Base-by-base conservation (phyloP, 2,888 invertebrate genomes). In the Microctonus hyperodae region DNA sequence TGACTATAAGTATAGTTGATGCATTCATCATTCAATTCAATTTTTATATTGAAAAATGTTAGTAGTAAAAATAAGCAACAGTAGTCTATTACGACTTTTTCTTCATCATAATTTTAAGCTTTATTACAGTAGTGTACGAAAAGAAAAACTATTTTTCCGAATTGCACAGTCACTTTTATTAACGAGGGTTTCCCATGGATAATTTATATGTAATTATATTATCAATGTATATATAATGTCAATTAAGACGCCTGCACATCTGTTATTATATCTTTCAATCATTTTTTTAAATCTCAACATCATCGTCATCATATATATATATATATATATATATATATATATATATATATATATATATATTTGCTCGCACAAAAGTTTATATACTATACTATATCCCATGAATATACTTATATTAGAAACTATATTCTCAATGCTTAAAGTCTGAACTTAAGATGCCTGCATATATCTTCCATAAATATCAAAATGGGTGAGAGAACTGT, bases 81-180 rank as follows among this genome's bases (percentile, higher is more conserved):
- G 2, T 40, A 40, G 13, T 13, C n/a, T n/a, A n/a, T 6, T 6
- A 10, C 2, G 2, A 35, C 13, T 35, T 35, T 35, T 35, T 13
- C 31, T 31, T 16, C 28, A 9, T n/a, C 2, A 9, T 13, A 20
- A 10, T 20, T 13, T 31, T 28, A 13, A 25, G 3, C 44, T 2
- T 31, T 50, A 51, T 61, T 37, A 16, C 16, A 48, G 51, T 61
- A 61, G 51, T 10, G 10, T 10, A 10, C 10, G 9, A 1, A 35
- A 10, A 5, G 10, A 35, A 10, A 35, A 35, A 35, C 55, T 70
- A 70, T 73, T 72, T 72, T 73, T 73, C 75, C 73, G 78, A 79
- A 78, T 78, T 78, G 72, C 78, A 76, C 79, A 78, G 79, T 79
- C 74, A 71, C 74, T 73, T n/a, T 37, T 76, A 78, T 78, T 76